Conservation (phyloP, 2,113 vertebrate genomes). For the Antennarius striatus region DNA sequence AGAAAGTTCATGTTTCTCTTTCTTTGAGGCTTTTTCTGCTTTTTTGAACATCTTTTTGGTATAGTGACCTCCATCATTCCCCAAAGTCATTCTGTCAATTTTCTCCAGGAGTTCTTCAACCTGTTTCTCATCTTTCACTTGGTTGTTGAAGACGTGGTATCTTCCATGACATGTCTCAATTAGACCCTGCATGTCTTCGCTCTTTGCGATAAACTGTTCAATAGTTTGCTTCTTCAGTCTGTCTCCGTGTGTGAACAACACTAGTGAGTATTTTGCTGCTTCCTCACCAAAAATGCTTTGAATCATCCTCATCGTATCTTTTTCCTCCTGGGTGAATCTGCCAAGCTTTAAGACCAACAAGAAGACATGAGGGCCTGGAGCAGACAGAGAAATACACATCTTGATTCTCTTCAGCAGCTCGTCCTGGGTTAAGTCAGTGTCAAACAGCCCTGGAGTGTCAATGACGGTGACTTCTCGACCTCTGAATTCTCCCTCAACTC, state of each 20-base stretch:
- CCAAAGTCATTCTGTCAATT: conserved; percentile 40
- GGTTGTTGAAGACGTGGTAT: conserved; percentile 67
- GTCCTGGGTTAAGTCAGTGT: conserved; percentile 34
- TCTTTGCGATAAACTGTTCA: conserved; percentile 39
- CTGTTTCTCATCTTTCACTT: conserved; percentile 48
- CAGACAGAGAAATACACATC: conserved; percentile 16
- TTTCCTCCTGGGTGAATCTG: conserved; percentile 53
- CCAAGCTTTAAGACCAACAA: conserved; percentile 62
- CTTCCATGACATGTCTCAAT: conserved; percentile 8
- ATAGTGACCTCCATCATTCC: conserved; percentile 40
- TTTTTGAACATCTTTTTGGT: conserved; percentile 54
- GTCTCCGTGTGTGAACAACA: conserved; percentile 67
- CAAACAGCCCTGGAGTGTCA: conserved; percentile 75
- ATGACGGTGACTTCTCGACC: conserved; percentile 47
- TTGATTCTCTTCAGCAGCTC: no score
- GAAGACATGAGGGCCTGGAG: conserved; percentile 69
- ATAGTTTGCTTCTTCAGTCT: conserved; percentile 40
- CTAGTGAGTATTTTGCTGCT: conserved; percentile 51
- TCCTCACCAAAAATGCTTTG: conserved; percentile 41
- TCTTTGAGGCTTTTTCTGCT: conserved; percentile 45
- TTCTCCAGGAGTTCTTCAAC: conserved; percentile 47
- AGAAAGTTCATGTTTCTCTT: conserved; percentile 24
- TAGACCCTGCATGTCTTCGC: conserved; percentile 13
- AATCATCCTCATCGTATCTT: conserved; percentile 34
- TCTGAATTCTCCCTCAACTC: neutral